These are phyloP conservation scores for Eidolon dupreanum DNA, from an alignment of 2,797 vertebrate species.

Conservation along the genomic window DNA sequence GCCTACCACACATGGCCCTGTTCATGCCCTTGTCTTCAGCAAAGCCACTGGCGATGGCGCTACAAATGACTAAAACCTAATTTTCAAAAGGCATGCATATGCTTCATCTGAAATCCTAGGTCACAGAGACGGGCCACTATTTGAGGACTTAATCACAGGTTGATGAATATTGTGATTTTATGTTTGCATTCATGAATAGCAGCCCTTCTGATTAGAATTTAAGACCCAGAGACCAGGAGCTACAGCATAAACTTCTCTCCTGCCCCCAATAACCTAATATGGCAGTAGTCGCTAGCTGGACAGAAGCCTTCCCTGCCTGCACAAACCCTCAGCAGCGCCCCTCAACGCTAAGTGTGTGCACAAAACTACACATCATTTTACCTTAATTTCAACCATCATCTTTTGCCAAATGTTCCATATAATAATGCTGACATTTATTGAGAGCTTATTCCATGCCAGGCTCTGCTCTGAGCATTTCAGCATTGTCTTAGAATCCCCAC, in stretches of 20 bases:
- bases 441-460: not conserved
- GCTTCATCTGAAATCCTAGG: not conserved
- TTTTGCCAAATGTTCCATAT: not conserved
- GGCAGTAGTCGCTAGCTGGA: not conserved
- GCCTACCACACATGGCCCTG: not conserved
- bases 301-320: not conserved
- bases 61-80: not conserved
- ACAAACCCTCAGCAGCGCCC: not conserved
- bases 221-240: not conserved
- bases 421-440: not conserved
- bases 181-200: not conserved
- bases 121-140: not conserved
- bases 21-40: not conserved
- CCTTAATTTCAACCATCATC: not conserved
- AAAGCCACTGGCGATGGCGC: not conserved
- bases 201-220: not conserved
- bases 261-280: not conserved
- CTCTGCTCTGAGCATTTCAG: not conserved
- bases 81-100: not conserved
- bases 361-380: not conserved
- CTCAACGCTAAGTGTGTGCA: not conserved
- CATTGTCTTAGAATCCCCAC: not conserved
- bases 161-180: not conserved
- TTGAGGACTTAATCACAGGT: not conserved
- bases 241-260: not conserved